phyloP scores from a whole-genome alignment of 2,888 invertebrate species.

The Sminthurinus aureus region DNA sequence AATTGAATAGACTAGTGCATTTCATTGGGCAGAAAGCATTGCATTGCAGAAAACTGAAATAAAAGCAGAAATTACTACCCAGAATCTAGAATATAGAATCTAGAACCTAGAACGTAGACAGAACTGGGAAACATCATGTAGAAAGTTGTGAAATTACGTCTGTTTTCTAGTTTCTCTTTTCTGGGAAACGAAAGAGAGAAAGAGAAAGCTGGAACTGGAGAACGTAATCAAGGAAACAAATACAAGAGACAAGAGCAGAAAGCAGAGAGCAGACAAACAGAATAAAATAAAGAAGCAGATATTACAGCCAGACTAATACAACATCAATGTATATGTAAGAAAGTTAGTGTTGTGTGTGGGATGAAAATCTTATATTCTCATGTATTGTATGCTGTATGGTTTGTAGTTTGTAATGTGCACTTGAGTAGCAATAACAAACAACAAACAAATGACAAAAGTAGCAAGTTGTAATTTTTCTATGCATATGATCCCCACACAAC shows the following conservation, averaged over 20 bases:
- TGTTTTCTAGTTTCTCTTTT: neutral
- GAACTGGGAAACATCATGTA: neutral
- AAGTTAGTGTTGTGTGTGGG: neutral
- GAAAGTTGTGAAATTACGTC: neutral
- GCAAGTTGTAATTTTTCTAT: neutral
- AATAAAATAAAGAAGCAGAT: neutral
- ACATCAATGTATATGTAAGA: neutral
- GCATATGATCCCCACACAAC: too few relatives aligned
- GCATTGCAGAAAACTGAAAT: neutral
- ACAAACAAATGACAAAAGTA: neutral
- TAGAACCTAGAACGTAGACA: neutral
- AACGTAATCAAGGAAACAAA: conserved; percentile 31
- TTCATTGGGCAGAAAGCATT: neutral
- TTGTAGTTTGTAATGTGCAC: too few relatives aligned
- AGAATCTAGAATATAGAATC: neutral
- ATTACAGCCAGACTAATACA: neutral
- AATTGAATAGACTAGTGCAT: neutral
- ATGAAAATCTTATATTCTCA: neutral
- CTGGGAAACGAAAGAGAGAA: neutral
- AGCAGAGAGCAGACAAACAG: neutral
- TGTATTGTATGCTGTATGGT: too few relatives aligned
- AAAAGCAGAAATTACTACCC: neutral
- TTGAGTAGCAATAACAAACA: neutral
- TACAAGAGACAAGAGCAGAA: neutral
- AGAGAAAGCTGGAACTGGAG: neutral